Evolutionary conservation across 2,113 vertebrate species (phyloP).

Genomic region (Herpetotheres cachinnans): DNA sequence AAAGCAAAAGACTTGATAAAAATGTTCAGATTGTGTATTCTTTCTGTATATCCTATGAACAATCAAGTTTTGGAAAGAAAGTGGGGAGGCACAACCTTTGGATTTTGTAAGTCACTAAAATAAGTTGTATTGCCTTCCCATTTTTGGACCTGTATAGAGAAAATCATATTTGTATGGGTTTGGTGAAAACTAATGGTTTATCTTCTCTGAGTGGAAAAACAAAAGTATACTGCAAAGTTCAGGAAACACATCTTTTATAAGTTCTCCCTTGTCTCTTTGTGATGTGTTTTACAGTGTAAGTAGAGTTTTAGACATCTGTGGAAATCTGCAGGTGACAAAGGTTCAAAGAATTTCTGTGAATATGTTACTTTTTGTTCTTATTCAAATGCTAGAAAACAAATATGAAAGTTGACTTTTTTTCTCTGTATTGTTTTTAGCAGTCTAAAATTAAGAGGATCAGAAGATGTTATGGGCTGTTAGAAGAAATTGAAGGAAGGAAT

Average conservation of each 20-base stretch:
- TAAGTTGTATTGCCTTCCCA: not conserved
- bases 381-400: not conserved
- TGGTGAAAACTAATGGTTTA: not conserved
- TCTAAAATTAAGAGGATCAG: not conserved
- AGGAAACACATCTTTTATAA: not conserved
- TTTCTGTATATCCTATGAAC: not conserved
- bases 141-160: not conserved
- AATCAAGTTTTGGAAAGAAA: not conserved
- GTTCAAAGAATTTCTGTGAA: not conserved
- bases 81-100: not conserved
- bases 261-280: not conserved
- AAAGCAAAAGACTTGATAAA: not conserved
- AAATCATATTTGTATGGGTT: not conserved
- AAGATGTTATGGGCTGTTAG: not conserved
- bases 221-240: not conserved
- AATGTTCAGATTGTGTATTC: not conserved
- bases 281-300: not conserved
- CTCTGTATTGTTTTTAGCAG: not conserved
- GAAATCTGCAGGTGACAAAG: not conserved
- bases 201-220: not conserved
- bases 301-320: not conserved
- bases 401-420: not conserved
- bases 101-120: not conserved
- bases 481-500: not conserved
- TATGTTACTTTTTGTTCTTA: not conserved